A percentile compares a stretch with the other conserved stretches of the same genome.
These are phyloP conservation scores for Pipistrellus nathusii DNA, from an alignment of 2,797 vertebrate genomes.

Conservation along the genomic window DNA sequence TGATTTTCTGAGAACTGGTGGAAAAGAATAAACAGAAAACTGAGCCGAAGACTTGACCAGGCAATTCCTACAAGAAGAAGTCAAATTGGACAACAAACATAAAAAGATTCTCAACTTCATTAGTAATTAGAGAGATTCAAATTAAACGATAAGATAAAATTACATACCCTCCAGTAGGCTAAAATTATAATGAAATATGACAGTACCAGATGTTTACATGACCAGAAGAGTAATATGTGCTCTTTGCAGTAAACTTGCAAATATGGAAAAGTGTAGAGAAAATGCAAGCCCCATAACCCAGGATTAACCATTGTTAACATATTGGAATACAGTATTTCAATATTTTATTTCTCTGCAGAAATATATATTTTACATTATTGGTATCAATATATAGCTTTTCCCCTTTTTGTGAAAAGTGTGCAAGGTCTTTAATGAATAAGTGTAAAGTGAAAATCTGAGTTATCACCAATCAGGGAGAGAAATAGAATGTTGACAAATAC, in stretches of 20 bases:
- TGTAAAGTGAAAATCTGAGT: constrained; percentile 30
- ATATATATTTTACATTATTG: neutral
- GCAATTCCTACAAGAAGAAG: constrained; percentile 50
- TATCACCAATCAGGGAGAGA: neutral
- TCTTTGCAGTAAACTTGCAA: constrained; percentile 32
- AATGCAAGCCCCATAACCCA: neutral
- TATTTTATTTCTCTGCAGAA: neutral
- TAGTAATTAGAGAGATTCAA: constrained; percentile 33
- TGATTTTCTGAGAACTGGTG: neutral
- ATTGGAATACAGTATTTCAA: neutral
- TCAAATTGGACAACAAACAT: constrained; percentile 52
- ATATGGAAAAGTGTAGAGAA: constrained; percentile 7
- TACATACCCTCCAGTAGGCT: neutral
- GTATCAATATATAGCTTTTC: neutral
- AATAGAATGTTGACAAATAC: neutral
- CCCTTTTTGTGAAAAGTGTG: neutral
- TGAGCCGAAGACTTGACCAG: constrained; percentile 12
- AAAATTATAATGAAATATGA: constrained; percentile 26
- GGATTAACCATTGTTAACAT: neutral
- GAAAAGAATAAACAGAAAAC: constrained; percentile 42
- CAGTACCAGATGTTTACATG: constrained; percentile 10
- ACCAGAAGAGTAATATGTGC: neutral
- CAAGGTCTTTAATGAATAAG: neutral
- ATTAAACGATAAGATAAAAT: constrained; percentile 45
- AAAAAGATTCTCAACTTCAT: constrained; percentile 43